phyloP scores from a whole-genome alignment of 2,797 vertebrate species.

The Hemibagrus guttatus region DNA sequence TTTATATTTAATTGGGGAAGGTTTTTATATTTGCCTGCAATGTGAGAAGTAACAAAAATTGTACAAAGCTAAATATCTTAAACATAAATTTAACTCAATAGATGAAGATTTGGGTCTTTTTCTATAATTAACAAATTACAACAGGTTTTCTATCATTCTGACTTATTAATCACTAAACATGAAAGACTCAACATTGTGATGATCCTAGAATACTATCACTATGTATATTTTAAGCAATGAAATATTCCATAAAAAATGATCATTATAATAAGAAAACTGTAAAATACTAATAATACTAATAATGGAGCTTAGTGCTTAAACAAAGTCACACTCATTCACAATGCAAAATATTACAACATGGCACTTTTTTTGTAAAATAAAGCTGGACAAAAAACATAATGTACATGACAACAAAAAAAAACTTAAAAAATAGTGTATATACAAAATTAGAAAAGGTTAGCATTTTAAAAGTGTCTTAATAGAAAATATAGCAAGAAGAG shows the following conservation, averaged over 20 bases:
- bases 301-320: constrained; percentile 57
- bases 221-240: constrained; percentile 55
- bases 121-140: constrained; percentile 19
- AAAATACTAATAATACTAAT: constrained; percentile 68
- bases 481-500: constrained; percentile 55
- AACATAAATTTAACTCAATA: constrained; percentile 20
- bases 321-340: constrained; percentile 68
- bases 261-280: constrained; percentile 46
- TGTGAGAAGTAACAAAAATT: constrained; percentile 40
- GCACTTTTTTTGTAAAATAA: constrained; percentile 68
- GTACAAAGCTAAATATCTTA: background rate
- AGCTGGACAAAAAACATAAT: constrained; percentile 70
- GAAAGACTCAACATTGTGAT: constrained; percentile 4
- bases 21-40: constrained; percentile 47
- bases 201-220: background rate
- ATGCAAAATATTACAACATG: constrained; percentile 73
- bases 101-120: constrained; percentile 6
- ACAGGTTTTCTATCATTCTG: constrained; percentile 11
- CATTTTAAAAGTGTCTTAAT: constrained; percentile 59
- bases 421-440: constrained; percentile 61
- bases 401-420: constrained; percentile 62
- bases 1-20: constrained; percentile 49
- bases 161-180: constrained; percentile 26
- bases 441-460: constrained; percentile 66
- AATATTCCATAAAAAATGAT: constrained; percentile 49